Evolutionary conservation across 2,113 vertebrate species (phyloP).

Genomic region (Cyanistes caeruleus): DNA sequence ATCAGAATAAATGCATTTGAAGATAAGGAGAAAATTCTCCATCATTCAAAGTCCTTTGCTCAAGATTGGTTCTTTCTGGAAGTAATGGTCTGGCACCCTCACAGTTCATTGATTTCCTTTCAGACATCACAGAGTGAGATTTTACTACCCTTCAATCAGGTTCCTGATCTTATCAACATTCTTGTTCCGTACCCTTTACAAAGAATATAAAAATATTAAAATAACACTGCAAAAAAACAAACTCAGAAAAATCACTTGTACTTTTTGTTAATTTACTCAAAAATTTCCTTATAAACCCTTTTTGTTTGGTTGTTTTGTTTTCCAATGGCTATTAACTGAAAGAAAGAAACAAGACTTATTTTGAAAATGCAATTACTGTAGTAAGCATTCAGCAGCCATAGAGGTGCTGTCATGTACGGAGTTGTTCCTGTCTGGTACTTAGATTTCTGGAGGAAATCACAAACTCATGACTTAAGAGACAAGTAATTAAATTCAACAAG

Average conservation of each 20-base stretch:
- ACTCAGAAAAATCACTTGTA: not conserved
- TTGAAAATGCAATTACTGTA: not conserved
- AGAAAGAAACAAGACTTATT: not conserved
- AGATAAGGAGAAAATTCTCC: not conserved
- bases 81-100: not conserved
- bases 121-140: not conserved
- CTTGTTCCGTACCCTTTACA: not conserved
- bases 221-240: rapidly evolving
- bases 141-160: not conserved
- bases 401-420: not conserved
- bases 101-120: not conserved
- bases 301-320: not conserved
- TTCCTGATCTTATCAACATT: not conserved
- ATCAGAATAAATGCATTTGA: not conserved
- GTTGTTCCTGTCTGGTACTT: not conserved
- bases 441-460: not conserved
- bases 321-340: not conserved
- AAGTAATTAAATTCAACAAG: not conserved
- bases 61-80: not conserved
- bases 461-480: not conserved
- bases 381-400: not conserved
- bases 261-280: not conserved
- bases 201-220: not conserved
- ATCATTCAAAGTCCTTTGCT: not conserved
- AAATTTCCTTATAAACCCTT: not conserved